A percentile compares a stretch with the other conserved stretches of the same genome.
These are phyloP conservation scores for Peromyscus californicus DNA, from an alignment of 2,113 vertebrate genomes.

Conservation along the genomic window DNA sequence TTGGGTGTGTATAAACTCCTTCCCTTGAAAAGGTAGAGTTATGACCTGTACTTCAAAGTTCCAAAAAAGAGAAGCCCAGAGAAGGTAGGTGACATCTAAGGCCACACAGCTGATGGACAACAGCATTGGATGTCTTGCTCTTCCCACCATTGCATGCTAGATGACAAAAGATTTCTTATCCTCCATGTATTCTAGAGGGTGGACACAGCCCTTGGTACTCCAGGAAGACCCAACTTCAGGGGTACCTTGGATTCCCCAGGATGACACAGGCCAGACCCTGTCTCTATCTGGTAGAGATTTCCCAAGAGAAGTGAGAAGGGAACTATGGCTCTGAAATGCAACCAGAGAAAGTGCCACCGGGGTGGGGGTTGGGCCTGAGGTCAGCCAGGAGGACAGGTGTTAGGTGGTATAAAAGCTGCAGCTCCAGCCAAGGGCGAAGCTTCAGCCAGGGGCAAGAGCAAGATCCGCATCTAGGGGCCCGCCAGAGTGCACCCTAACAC, in stretches of 20 bases:
- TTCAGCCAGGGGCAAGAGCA: background rate
- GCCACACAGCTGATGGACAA: background rate
- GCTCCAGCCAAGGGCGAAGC: accelerated
- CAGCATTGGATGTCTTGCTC: background rate
- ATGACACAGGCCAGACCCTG: background rate
- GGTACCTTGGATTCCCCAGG: background rate
- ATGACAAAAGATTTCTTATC: background rate
- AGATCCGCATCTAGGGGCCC: background rate
- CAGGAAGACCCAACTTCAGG: background rate
- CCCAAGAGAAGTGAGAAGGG: background rate
- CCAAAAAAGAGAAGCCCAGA: constrained; percentile 33
- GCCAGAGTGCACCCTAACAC: background rate
- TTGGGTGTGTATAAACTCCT: background rate
- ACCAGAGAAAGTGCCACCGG: background rate
- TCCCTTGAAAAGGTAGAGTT: background rate
- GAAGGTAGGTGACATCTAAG: constrained; percentile 6
- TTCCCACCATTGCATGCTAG: background rate
- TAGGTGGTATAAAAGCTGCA: background rate
- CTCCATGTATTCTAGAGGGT: background rate
- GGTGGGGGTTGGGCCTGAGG: accelerated
- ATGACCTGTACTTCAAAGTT: background rate
- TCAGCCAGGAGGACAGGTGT: background rate
- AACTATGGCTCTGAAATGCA: background rate
- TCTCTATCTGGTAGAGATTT: background rate
- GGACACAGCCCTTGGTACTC: background rate